Percentiles rank a stretch among this genome's conserved stretches.
Evolutionary conservation across 1,140 invertebrate genomes (phyloP).

Genomic region (Zaprionus capensis): DNA sequence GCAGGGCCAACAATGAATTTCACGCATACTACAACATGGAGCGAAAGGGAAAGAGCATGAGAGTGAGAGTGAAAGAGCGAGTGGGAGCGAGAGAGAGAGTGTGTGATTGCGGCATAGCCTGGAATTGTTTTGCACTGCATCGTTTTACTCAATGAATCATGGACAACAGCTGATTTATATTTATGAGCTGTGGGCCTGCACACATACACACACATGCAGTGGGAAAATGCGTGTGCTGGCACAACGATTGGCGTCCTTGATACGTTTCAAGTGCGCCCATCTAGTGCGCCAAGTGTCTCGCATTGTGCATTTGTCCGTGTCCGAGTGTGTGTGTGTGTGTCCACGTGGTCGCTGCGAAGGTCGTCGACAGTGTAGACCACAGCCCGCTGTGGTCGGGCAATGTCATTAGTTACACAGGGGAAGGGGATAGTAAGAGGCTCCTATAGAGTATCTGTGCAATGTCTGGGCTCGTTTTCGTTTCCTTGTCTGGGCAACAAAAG

Average conservation of each 20-base stretch:
- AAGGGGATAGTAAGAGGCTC: neutral
- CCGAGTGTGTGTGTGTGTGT: conserved; percentile 15
- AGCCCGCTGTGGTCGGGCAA: conserved; percentile 43
- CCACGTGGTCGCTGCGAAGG: conserved; percentile 52
- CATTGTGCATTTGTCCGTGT: conserved; percentile 68
- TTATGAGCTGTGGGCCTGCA: conserved; percentile 51
- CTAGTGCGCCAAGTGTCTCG: conserved; percentile 73
- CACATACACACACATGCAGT: conserved; percentile 28
- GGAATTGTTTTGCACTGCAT: conserved; percentile 41
- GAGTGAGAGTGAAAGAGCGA: conserved; percentile 14
- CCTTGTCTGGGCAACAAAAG: conserved; percentile 51
- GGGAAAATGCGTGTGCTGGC: conserved; percentile 54
- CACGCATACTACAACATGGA: conserved; percentile 59
- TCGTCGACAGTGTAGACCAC: conserved; percentile 37
- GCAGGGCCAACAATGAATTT: conserved; percentile 63
- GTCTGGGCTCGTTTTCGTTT: conserved; percentile 27
- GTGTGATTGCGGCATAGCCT: neutral
- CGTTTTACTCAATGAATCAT: conserved; percentile 80
- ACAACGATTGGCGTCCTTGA: conserved; percentile 77
- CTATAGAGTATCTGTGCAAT: neutral
- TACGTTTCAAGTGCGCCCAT: conserved; percentile 74
- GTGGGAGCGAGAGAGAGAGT: conserved; percentile 9
- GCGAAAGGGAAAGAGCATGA: conserved; percentile 11
- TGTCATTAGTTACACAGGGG: conserved; percentile 57
- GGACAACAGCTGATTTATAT: conserved; percentile 79